Conservation (phyloP, 2,888 invertebrate genomes). For the Keiferia lycopersicella region DNA sequence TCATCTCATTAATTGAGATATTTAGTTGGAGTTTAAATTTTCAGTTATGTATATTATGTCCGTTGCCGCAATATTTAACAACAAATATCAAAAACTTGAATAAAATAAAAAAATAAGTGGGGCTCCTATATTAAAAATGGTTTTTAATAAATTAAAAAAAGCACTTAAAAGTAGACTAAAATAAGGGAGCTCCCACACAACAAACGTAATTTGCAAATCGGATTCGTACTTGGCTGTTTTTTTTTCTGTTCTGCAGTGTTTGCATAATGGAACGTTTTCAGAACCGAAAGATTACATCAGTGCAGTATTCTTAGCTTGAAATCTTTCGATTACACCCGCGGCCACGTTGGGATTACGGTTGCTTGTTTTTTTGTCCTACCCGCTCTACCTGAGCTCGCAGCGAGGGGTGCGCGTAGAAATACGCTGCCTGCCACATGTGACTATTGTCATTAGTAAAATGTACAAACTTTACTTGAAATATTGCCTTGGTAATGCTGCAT, state of each 20-base stretch:
- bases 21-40: too few species aligned
- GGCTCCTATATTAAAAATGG: too few species aligned
- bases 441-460: slow-evolving; percentile 41
- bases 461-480: slow-evolving; percentile 27
- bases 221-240: too few species aligned
- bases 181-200: too few species aligned
- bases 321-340: slow-evolving; percentile 9
- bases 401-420: slow-evolving; percentile 53
- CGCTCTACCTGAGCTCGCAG: slow-evolving; percentile 54
- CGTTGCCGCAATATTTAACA: too few species aligned
- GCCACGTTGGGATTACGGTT: background rate
- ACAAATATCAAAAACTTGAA: too few species aligned
- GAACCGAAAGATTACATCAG: background rate
- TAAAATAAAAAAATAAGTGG: too few species aligned
- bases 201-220: too few species aligned
- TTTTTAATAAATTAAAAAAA: too few species aligned
- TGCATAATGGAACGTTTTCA: slow-evolving; percentile 2
- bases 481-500: slow-evolving; percentile 1
- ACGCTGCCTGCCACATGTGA: slow-evolving; percentile 51
- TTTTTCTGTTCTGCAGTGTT: background rate
- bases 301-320: slow-evolving; percentile 2
- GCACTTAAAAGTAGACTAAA: too few species aligned
- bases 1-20: too few species aligned
- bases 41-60: too few species aligned
- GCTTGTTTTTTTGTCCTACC: slow-evolving; percentile 21